A percentile compares a stretch with the other conserved stretches of the same genome.
These are phyloP conservation scores for Lophotis ruficrista DNA, from an alignment of 2,113 vertebrate species.

Conservation along the genomic window DNA sequence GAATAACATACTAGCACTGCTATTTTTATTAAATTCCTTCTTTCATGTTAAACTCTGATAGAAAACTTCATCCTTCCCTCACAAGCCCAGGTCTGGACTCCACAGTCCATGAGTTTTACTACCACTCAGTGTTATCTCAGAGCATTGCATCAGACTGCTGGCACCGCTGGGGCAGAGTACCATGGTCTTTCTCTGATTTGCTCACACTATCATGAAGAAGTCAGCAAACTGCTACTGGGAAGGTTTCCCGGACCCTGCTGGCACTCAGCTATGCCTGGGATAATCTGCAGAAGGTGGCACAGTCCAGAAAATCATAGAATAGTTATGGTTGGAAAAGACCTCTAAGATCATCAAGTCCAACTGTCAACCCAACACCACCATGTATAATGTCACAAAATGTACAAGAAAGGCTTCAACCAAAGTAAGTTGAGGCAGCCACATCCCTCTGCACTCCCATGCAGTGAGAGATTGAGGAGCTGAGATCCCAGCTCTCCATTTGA, in stretches of 20 bases:
- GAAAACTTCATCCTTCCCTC: neutral
- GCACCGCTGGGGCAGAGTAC: accelerated
- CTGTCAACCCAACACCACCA: too few relatives aligned
- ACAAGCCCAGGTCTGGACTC: neutral
- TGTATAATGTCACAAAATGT: neutral
- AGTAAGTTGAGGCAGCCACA: neutral
- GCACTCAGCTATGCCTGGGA: neutral
- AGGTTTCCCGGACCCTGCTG: neutral
- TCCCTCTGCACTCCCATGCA: neutral
- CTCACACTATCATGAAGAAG: accelerated
- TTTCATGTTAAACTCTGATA: neutral
- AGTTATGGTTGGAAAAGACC: too few relatives aligned
- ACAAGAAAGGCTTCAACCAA: neutral
- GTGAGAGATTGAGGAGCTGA: neutral
- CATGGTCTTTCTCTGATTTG: neutral
- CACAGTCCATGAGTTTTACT: neutral
- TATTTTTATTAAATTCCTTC: neutral
- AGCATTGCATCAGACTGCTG: accelerated
- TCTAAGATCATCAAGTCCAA: too few relatives aligned
- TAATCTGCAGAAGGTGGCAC: neutral
- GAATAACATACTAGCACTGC: neutral
- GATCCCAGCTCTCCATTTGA: neutral
- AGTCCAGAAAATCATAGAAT: neutral
- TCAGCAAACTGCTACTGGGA: neutral
- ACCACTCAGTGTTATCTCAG: neutral